These are phyloP conservation scores for Phyllotis vaccarum DNA, from an alignment of 2,797 vertebrate genomes.

Conservation along the genomic window DNA sequence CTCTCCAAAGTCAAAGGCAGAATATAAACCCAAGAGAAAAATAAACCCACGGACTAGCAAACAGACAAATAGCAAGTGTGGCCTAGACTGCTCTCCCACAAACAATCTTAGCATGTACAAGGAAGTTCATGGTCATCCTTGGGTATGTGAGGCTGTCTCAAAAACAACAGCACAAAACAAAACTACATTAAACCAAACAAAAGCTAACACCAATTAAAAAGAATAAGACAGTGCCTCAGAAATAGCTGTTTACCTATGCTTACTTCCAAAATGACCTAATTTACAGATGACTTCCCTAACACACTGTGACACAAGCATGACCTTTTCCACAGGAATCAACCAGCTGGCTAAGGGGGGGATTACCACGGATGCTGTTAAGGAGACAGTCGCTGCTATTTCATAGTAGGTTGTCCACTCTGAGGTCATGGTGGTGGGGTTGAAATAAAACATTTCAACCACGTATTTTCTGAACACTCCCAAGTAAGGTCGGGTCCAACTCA, in stretches of 20 bases:
- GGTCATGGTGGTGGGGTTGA: slow-evolving; percentile 94
- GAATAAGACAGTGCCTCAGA: not conserved
- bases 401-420: slow-evolving; percentile 98
- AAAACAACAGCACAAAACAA: not conserved
- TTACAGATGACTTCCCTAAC: not conserved
- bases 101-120: not conserved
- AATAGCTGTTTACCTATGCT: not conserved
- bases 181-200: not conserved
- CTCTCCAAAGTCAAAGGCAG: not conserved
- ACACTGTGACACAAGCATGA: not conserved
- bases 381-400: slow-evolving; percentile 95
- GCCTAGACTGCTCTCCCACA: no score
- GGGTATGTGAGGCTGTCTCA: not conserved
- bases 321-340: not conserved
- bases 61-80: not conserved
- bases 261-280: not conserved
- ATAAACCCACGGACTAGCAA: not conserved
- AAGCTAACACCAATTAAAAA: not conserved
- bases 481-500: slow-evolving; percentile 96
- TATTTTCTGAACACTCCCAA: slow-evolving; percentile 97
- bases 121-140: not conserved
- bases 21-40: not conserved
- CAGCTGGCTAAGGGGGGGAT: slow-evolving; percentile 64
- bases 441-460: slow-evolving; percentile 97
- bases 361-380: slow-evolving; percentile 96